Percentiles rank a stretch among this genome's conserved stretches.
Conservation (phyloP, 2,888 invertebrate species). For the Crioceris asparagi region DNA sequence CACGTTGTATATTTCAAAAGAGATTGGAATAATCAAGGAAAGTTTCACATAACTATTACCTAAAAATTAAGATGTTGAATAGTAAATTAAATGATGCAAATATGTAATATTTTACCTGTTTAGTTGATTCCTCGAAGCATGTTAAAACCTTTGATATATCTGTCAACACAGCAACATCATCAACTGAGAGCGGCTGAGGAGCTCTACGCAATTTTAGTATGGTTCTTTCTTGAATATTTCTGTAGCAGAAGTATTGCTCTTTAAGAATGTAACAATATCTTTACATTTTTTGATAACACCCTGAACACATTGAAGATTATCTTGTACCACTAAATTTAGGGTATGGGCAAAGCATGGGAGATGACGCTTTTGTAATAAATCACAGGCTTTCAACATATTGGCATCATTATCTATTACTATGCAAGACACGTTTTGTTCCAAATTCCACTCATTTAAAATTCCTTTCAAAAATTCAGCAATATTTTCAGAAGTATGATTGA, state of each 20-base stretch:
- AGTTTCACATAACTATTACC: constrained; percentile 8
- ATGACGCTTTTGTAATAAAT: constrained; percentile 10
- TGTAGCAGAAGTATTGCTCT: constrained; percentile 9
- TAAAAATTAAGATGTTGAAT: constrained; percentile 1
- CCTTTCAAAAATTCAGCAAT: constrained; percentile 9
- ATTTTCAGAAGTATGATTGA: constrained; percentile 14
- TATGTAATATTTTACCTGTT: too few species aligned
- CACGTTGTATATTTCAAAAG: constrained; percentile 6
- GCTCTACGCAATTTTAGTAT: constrained; percentile 12
- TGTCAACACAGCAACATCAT: constrained; percentile 10
- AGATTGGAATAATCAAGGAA: constrained; percentile 10
- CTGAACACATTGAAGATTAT: constrained; percentile 4
- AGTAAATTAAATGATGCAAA: neutral
- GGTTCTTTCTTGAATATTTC: constrained; percentile 9
- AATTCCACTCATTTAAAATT: constrained; percentile 11
- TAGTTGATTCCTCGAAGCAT: constrained; percentile 13
- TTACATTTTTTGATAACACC: constrained; percentile 9
- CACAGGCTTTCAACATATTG: constrained; percentile 14
- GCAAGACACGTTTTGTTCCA: constrained; percentile 11
- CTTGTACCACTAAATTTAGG: constrained; percentile 14
- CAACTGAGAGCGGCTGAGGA: constrained; percentile 8
- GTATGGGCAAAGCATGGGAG: constrained; percentile 15
- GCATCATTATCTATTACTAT: constrained; percentile 15
- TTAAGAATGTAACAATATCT: constrained; percentile 11
- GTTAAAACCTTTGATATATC: constrained; percentile 7